These are phyloP conservation scores for Alloscopus bannaensis DNA, from an alignment of 2,888 invertebrate genomes.

Conservation along the genomic window DNA sequence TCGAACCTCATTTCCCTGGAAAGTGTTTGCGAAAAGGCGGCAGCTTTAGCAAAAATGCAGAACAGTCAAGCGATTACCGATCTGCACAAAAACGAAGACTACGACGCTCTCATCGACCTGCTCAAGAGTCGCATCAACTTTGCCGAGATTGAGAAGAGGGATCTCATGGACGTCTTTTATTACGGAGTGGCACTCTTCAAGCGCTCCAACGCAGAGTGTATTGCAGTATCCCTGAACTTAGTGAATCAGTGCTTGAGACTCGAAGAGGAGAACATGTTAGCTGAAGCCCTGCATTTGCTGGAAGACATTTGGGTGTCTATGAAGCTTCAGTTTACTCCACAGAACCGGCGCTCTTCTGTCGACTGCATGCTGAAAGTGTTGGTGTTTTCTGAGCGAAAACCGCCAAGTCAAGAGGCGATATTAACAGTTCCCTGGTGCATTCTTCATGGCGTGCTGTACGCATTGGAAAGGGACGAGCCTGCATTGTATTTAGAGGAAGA, in stretches of 20 bases:
- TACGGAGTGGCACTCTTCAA: slow-evolving; percentile 41
- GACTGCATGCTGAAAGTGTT: slow-evolving; percentile 63
- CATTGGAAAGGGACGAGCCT: slow-evolving; percentile 67
- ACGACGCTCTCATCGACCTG: slow-evolving; percentile 82
- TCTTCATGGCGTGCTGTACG: slow-evolving; percentile 67
- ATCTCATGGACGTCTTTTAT: slow-evolving; percentile 37
- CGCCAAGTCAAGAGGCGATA: slow-evolving; percentile 43
- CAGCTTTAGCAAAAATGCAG: slow-evolving; percentile 66
- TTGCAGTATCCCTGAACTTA: slow-evolving; percentile 60
- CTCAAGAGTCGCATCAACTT: slow-evolving; percentile 74
- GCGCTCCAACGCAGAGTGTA: slow-evolving; percentile 56
- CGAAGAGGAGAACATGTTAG: slow-evolving; percentile 37
- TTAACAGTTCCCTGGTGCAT: slow-evolving; percentile 70
- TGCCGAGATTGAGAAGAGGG: slow-evolving; percentile 76
- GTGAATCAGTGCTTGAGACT: slow-evolving; percentile 35
- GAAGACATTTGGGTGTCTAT: slow-evolving; percentile 61
- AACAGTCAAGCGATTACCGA: slow-evolving; percentile 74
- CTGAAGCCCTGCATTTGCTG: slow-evolving; percentile 52
- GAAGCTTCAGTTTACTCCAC: slow-evolving; percentile 38
- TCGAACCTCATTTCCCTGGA: slow-evolving; percentile 49
- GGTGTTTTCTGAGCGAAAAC: slow-evolving; percentile 62
- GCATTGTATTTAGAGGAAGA: slow-evolving; percentile 70
- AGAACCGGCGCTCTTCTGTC: slow-evolving; percentile 54
- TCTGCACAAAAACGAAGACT: slow-evolving; percentile 81
- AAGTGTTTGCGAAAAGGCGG: slow-evolving; percentile 58